A percentile compares a stretch with the other conserved stretches of the same genome.
These are phyloP conservation scores for Clostera curtula DNA, from an alignment of 2,888 invertebrate species.

Conservation along the genomic window DNA sequence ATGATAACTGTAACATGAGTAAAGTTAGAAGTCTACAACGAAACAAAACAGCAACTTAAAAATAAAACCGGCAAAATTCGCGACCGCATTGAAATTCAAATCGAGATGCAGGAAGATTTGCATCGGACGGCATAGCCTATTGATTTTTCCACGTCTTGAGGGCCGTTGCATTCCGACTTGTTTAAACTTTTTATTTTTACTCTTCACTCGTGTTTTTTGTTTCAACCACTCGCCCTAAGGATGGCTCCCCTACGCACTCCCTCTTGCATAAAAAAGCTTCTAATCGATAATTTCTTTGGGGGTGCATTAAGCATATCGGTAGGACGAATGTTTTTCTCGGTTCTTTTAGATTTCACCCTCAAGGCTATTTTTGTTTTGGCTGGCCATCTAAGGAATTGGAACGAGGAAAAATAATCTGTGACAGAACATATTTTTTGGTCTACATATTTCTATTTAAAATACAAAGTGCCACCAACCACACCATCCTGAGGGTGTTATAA, in stretches of 20 bases:
- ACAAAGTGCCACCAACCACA: too few species aligned
- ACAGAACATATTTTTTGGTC: slow-evolving; percentile 28
- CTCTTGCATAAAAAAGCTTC: slow-evolving; percentile 76
- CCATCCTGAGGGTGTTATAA: too few species aligned
- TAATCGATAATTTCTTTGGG: slow-evolving; percentile 76
- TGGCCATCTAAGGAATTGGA: slow-evolving; percentile 56
- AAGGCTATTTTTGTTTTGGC: slow-evolving; percentile 62
- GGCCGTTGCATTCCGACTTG: slow-evolving; percentile 67
- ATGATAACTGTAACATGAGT: too few species aligned
- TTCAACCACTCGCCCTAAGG: slow-evolving; percentile 69
- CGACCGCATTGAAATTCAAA: slow-evolving; percentile 66
- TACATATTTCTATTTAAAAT: too few species aligned
- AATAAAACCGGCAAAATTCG: slow-evolving; percentile 50
- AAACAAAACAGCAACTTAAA: slow-evolving; percentile 36
- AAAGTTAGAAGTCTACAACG: slow-evolving; percentile 14
- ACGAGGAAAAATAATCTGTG: slow-evolving; percentile 36
- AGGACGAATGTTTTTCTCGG: slow-evolving; percentile 67
- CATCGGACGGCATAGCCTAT: slow-evolving; percentile 67
- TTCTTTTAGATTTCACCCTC: slow-evolving; percentile 66
- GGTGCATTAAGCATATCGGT: slow-evolving; percentile 75
- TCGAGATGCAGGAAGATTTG: slow-evolving; percentile 67
- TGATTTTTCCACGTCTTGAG: slow-evolving; percentile 70
- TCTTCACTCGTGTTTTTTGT: slow-evolving; percentile 73
- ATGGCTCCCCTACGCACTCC: slow-evolving; percentile 63
- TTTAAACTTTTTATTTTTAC: slow-evolving; percentile 75